phyloP scores from a whole-genome alignment of 2,888 invertebrate species.

The Drosophila villosipedis region DNA sequence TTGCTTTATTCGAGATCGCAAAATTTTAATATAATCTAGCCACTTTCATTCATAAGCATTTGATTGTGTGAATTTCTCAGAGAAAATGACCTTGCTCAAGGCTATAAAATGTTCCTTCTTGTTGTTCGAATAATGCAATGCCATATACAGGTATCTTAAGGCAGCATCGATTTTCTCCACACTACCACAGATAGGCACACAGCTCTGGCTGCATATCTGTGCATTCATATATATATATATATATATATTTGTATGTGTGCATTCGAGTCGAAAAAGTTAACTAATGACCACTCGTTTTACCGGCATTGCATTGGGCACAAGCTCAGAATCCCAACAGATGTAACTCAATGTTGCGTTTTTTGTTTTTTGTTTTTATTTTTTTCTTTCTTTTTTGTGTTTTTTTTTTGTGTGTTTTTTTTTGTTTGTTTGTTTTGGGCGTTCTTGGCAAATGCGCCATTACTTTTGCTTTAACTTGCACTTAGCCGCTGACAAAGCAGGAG shows the following conservation, averaged over 20 bases:
- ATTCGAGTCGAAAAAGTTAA: slow-evolving; percentile 32
- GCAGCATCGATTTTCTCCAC: not conserved
- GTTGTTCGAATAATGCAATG: not conserved
- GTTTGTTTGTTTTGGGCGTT: not conserved
- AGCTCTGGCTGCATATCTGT: too few relatives aligned
- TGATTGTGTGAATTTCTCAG: not conserved
- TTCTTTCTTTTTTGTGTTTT: not conserved
- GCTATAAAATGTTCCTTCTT: not conserved
- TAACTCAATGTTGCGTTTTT: slow-evolving; percentile 6
- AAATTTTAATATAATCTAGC: not conserved
- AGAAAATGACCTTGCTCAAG: not conserved
- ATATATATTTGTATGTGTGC: slow-evolving; percentile 1
- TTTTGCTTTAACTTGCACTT: slow-evolving; percentile 76
- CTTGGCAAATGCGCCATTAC: slow-evolving; percentile 58
- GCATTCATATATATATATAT: not conserved
- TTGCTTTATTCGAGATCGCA: not conserved
- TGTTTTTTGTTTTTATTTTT: not conserved
- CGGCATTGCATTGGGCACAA: slow-evolving; percentile 25
- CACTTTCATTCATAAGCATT: not conserved
- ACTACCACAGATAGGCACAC: not conserved
- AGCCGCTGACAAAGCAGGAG: slow-evolving; percentile 72
- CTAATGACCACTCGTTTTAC: slow-evolving; percentile 56
- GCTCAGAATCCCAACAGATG: slow-evolving; percentile 33
- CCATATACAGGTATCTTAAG: not conserved
- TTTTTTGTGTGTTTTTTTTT: not conserved